Conservation (phyloP, 2,797 vertebrate genomes). For the Scarus forsteni region DNA sequence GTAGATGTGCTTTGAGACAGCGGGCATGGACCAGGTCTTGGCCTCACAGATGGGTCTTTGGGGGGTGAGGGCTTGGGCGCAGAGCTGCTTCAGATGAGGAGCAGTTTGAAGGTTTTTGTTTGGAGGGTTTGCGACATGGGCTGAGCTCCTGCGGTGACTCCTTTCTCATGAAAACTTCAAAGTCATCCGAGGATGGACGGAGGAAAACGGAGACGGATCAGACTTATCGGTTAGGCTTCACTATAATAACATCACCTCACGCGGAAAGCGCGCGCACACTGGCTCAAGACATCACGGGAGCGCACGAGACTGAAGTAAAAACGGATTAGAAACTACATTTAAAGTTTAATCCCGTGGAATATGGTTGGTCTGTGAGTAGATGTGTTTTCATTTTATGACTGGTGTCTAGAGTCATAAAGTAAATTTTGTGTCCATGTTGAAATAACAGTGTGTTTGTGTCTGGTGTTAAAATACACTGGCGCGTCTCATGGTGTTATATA, state of each 20-base stretch:
- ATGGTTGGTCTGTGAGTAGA: neutral
- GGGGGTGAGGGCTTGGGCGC: slow-evolving; percentile 39
- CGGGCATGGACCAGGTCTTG: slow-evolving; percentile 60
- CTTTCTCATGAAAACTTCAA: slow-evolving; percentile 51
- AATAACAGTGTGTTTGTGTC: slow-evolving; percentile 13
- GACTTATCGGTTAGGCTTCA: slow-evolving; percentile 5
- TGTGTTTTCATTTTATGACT: neutral
- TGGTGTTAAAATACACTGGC: slow-evolving; percentile 9
- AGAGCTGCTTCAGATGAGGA: slow-evolving; percentile 48
- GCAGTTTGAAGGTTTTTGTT: slow-evolving; percentile 43
- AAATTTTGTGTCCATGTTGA: neutral
- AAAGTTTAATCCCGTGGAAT: neutral
- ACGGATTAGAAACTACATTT: slow-evolving; percentile 4
- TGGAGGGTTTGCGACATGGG: slow-evolving; percentile 76
- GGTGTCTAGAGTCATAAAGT: neutral
- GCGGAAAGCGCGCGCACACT: slow-evolving; percentile 27
- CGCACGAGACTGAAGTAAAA: slow-evolving; percentile 27
- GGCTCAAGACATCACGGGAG: slow-evolving; percentile 14
- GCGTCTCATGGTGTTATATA: slow-evolving; percentile 15
- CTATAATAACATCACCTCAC: slow-evolving; percentile 31
- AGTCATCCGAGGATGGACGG: slow-evolving; percentile 64
- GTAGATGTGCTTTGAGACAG: slow-evolving; percentile 36
- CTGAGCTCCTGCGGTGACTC: slow-evolving; percentile 71
- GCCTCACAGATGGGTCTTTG: slow-evolving; percentile 47
- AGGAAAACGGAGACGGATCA: slow-evolving; percentile 52